A percentile compares a stretch with the other conserved stretches of the same genome.
Conservation (phyloP, 2,888 invertebrate species). For the Caenorhabditis parvicauda region DNA sequence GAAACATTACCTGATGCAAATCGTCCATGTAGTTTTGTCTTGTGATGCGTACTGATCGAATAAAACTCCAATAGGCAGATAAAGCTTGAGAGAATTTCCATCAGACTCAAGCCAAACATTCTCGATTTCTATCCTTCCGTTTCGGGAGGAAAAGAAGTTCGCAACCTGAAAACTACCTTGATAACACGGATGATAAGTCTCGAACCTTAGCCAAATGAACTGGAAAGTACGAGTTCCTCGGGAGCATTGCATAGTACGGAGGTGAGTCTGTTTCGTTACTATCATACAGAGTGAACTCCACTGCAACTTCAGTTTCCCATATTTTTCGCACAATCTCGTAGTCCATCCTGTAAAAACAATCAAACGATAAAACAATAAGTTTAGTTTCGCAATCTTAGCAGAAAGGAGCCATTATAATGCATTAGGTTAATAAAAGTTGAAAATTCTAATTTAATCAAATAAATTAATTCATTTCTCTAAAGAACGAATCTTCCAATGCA, state of each 20-base stretch:
- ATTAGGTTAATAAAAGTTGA: no score
- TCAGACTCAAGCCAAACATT: constrained; percentile 51
- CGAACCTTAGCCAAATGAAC: constrained; percentile 44
- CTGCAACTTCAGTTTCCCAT: constrained; percentile 91
- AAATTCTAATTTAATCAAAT: no score
- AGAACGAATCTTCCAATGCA: no score
- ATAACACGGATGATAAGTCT: not conserved
- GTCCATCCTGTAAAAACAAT: constrained; percentile 68
- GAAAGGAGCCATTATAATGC: no score
- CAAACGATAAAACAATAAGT: no score
- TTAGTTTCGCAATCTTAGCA: no score
- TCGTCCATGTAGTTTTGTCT: constrained; percentile 84
- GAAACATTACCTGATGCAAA: constrained; percentile 75
- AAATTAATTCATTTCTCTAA: no score
- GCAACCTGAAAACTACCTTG: constrained; percentile 13
- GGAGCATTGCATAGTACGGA: constrained; percentile 54
- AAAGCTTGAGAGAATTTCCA: constrained; percentile 60
- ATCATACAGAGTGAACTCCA: constrained; percentile 84
- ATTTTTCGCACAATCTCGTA: constrained; percentile 88
- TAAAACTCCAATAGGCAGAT: constrained; percentile 78
- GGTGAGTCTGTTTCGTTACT: constrained; percentile 69
- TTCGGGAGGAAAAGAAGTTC: constrained; percentile 18
- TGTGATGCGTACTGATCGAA: constrained; percentile 76
- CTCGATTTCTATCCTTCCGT: constrained; percentile 25
- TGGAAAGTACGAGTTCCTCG: constrained; percentile 54